phyloP scores from a whole-genome alignment of 2,113 vertebrate species.

The Urocolius indicus region DNA sequence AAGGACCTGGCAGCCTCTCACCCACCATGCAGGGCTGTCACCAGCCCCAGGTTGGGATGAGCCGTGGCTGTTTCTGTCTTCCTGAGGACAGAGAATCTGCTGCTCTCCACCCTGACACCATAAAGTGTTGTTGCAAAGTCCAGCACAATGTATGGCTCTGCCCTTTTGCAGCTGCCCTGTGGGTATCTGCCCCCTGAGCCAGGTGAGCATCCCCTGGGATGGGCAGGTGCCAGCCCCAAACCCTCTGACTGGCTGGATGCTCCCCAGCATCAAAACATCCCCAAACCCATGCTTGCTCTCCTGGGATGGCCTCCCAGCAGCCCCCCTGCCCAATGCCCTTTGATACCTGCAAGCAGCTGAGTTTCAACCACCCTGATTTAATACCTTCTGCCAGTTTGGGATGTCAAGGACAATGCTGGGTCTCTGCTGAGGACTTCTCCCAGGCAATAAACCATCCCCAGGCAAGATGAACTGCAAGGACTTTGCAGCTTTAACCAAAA shows the following conservation, averaged over 20 bases:
- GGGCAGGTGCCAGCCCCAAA: not conserved
- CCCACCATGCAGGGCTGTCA: not conserved
- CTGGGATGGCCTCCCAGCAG: not conserved
- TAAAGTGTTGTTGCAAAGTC: accelerated
- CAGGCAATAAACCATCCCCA: not conserved
- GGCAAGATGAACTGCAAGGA: not conserved
- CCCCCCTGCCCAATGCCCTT: accelerated
- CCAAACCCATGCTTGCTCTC: not conserved
- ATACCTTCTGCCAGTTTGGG: not conserved
- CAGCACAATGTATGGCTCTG: not conserved
- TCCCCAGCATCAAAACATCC: not conserved
- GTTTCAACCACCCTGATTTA: not conserved
- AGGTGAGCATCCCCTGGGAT: accelerated
- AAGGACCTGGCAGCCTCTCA: not conserved
- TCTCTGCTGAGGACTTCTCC: too few relatives aligned
- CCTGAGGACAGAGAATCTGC: not conserved
- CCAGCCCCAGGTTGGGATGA: not conserved
- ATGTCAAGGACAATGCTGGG: too few relatives aligned
- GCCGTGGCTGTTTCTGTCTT: not conserved
- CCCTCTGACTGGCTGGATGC: not conserved
- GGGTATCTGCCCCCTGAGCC: not conserved
- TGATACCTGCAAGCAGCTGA: not conserved
- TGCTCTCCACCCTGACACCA: not conserved
- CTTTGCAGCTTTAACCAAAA: not conserved
- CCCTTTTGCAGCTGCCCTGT: not conserved